Conservation (phyloP, 2,888 invertebrate species). For the Onchidella celtica region DNA sequence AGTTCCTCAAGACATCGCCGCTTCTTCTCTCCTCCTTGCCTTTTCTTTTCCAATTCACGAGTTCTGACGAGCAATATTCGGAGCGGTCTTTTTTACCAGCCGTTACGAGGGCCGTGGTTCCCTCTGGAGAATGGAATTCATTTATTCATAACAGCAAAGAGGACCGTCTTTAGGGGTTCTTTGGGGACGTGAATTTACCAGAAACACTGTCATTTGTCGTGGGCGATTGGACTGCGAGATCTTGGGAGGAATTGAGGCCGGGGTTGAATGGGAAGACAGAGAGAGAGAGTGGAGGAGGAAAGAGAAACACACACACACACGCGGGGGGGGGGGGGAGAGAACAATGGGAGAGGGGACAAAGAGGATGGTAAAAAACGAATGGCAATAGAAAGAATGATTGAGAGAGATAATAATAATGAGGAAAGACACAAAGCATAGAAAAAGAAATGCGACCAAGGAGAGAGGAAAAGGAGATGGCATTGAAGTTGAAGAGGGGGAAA, state of each 20-base stretch:
- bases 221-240: not conserved
- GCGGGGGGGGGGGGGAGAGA: not conserved
- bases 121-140: not conserved
- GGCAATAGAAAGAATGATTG: too few species aligned
- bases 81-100: not conserved
- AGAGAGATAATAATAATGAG: too few species aligned
- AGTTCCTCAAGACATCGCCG: too few species aligned
- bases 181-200: conserved; percentile 31
- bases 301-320: too few species aligned
- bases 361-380: too few species aligned
- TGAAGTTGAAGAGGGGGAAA: too few species aligned
- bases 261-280: not conserved
- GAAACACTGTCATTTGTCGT: conserved; percentile 35
- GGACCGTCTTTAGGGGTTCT: conserved; percentile 25
- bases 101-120: not conserved
- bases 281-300: not conserved
- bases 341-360: too few species aligned
- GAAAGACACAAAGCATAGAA: too few species aligned
- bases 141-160: conserved; percentile 1
- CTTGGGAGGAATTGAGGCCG: not conserved
- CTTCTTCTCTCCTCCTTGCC: not conserved
- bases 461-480: too few species aligned
- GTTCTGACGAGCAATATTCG: not conserved
- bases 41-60: conserved; percentile 1
- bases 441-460: too few species aligned